A percentile compares a stretch with the other conserved stretches of the same genome.
phyloP scores from a whole-genome alignment of 2,113 vertebrate genomes.

The Channa maculata region DNA sequence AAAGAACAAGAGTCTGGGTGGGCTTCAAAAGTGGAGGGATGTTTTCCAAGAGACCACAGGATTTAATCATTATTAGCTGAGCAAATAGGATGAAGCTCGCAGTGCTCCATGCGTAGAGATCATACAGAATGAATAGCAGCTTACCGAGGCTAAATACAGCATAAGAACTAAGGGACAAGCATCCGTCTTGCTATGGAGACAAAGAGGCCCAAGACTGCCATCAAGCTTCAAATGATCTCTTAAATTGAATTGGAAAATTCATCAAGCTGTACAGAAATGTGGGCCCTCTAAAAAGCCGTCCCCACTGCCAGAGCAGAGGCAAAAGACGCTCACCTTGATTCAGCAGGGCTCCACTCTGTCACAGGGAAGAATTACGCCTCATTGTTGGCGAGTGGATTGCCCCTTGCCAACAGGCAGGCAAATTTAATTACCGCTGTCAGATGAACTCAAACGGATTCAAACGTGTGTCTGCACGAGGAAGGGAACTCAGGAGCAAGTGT shows the following conservation, averaged over 20 bases:
- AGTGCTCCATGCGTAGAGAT: neutral
- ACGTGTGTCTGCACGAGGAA: conserved; percentile 1
- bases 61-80: conserved; percentile 53
- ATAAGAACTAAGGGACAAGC: conserved; percentile 7
- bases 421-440: conserved; percentile 50
- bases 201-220: conserved; percentile 52
- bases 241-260: conserved; percentile 70
- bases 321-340: neutral
- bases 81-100: conserved; percentile 19
- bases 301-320: neutral
- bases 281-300: conserved; percentile 4
- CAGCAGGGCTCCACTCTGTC: neutral
- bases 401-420: conserved; percentile 27
- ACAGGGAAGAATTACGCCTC: conserved; percentile 12
- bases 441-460: conserved; percentile 30
- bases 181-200: conserved; percentile 26
- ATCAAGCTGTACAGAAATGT: conserved; percentile 28
- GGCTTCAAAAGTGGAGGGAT: conserved; percentile 5
- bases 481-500: conserved; percentile 6
- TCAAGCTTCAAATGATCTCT: conserved; percentile 77
- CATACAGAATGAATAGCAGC: neutral
- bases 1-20: conserved; percentile 5
- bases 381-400: conserved; percentile 12
- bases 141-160: neutral
- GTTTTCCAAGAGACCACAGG: conserved; percentile 22